Conservation (phyloP, 1,140 invertebrate species). For the Hylaeus anthracinus region DNA sequence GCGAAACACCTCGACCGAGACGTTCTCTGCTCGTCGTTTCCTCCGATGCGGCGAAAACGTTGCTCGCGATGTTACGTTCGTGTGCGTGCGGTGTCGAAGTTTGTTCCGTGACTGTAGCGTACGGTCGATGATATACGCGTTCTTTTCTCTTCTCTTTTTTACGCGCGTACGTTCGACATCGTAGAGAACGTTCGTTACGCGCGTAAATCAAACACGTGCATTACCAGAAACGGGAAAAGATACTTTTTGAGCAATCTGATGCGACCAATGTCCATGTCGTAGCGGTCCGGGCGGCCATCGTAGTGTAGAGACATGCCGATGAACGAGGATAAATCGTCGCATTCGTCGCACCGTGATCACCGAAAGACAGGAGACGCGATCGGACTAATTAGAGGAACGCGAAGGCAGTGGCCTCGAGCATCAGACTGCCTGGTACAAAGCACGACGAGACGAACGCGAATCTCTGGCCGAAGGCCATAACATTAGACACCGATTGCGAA, state of each 20-base stretch:
- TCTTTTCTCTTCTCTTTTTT: too few species aligned
- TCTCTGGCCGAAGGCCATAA: conserved; percentile 75
- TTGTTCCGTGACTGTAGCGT: too few species aligned
- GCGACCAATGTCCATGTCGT: conserved; percentile 59
- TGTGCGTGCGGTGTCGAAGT: too few species aligned
- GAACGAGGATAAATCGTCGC: not conserved
- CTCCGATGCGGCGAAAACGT: too few species aligned
- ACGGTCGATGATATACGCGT: too few species aligned
- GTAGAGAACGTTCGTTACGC: too few species aligned
- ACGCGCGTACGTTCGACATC: too few species aligned
- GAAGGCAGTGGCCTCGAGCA: conserved; percentile 34
- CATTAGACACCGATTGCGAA: conserved; percentile 62
- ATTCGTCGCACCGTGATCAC: not conserved
- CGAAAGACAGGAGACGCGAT: not conserved
- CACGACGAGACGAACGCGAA: conserved; percentile 8
- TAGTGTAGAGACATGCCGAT: conserved; percentile 58
- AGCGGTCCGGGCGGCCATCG: conserved; percentile 65
- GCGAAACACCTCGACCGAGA: not conserved
- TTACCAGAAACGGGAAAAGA: conserved; percentile 1
- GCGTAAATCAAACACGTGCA: not conserved
- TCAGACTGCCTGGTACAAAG: conserved; percentile 18
- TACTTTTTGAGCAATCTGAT: conserved; percentile 58
- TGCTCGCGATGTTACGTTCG: too few species aligned
- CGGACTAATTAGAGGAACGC: conserved; percentile 33
- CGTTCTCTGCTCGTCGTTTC: too few species aligned